Conservation (phyloP, 2,797 vertebrate species). For the Caiman crocodilus region DNA sequence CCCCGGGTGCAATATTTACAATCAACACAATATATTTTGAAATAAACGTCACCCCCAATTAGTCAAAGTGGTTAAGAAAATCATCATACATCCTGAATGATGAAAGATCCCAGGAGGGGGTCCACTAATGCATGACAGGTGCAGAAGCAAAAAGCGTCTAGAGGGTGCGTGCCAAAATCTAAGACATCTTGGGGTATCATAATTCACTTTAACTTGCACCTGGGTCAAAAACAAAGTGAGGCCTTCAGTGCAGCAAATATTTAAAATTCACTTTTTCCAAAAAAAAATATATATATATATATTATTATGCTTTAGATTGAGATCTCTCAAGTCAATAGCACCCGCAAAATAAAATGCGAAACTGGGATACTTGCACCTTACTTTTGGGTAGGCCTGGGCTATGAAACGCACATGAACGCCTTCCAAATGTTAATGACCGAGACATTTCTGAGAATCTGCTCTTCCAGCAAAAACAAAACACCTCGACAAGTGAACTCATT, state of each 20-base stretch:
- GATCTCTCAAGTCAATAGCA: background rate
- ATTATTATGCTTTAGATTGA: background rate
- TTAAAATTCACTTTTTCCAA: background rate
- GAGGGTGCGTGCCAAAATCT: constrained; percentile 82
- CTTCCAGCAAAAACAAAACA: background rate
- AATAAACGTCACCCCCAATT: constrained; percentile 83
- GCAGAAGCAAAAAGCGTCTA: constrained; percentile 84
- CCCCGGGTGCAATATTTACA: constrained; percentile 62
- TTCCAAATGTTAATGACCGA: background rate
- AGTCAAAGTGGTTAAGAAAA: constrained; percentile 84
- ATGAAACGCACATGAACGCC: background rate
- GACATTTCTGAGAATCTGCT: background rate
- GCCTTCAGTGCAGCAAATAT: constrained; percentile 60
- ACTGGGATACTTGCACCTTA: background rate
- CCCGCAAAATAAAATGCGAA: background rate
- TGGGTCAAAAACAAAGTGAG: constrained; percentile 77
- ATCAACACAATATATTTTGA: constrained; percentile 73
- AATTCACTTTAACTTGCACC: constrained; percentile 69
- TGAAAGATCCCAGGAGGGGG: constrained; percentile 91
- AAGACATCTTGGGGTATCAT: constrained; percentile 76
- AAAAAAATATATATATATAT: background rate
- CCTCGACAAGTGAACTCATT: background rate
- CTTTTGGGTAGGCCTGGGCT: background rate
- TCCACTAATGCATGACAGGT: constrained; percentile 92
- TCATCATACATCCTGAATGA: constrained; percentile 91